Evolutionary conservation across 2,113 vertebrate species (phyloP), one percentile per base, ranked within the genome.

Genomic region (Oncorhynchus keta): DNA sequence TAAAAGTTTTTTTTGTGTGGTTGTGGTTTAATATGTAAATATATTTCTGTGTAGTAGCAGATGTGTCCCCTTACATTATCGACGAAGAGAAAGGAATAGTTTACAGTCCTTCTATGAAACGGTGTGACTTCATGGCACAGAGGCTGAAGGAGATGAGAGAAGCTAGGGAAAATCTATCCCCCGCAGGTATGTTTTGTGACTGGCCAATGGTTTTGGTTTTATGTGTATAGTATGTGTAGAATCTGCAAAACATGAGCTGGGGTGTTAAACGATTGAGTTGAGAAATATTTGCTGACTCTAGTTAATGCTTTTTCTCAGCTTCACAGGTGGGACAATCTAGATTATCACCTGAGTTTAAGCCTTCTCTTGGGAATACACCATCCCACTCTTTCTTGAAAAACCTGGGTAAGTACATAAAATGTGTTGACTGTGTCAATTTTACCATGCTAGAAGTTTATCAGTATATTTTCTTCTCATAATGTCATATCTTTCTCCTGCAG

Each of bases 121-220:
- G 92, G 0, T 92, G 90, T n/a, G 92, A 78, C 51, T 76, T 84
- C 48, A 95, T 95, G 94, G 93, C 94, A 74, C 91, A 81, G 70
- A 92, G 95, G 70, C 79, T 96, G 74, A 95, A 90, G 79, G 91
- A 95, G 77, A 96, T 96, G 94, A 95, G 92, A 81, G 90, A 94
- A 65, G 93, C 93, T 73, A 89, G 91, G 51, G 93, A 96, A 79
- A 92, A 94, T 78, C 90, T 96, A 64, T 97, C 95, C 73, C 94
- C 89, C 0, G 92, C 94, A 73, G 94, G 97, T 99, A 90, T 78
- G 69, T 65, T 16, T 48, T 70, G 62, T 24, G 49, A 4, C 20
- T 32, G 32, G 3, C 11, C 4, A 14, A 30, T 16, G 2, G 14
- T 26, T 26, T 22, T 16, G 2, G 14, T 26, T 26, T 22, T 13